A percentile compares a stretch with the other conserved stretches of the same genome.
phyloP scores from a whole-genome alignment of 1,140 invertebrate genomes.

The Panulirus ornatus region DNA sequence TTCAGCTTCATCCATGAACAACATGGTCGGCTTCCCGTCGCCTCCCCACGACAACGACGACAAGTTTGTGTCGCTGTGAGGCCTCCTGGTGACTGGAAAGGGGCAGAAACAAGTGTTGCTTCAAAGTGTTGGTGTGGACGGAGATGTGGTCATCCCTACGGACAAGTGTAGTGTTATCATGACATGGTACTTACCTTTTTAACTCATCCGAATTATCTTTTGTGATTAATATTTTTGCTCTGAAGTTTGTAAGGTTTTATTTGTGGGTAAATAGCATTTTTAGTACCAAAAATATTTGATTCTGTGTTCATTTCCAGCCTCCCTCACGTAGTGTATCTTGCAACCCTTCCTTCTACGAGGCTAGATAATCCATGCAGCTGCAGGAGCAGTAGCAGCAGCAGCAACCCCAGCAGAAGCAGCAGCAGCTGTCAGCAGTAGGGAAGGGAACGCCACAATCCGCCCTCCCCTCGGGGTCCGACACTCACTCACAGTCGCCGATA shows the following conservation, averaged over 20 bases:
- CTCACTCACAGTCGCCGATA: conserved; percentile 53
- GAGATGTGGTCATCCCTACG: no score
- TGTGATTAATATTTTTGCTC: background rate
- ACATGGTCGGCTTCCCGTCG: conserved; percentile 40
- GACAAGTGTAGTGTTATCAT: no score
- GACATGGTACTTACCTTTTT: no score
- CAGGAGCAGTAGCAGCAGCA: background rate
- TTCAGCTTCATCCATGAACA: background rate
- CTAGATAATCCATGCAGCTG: background rate
- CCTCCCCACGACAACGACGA: conserved; percentile 51
- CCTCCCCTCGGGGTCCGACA: background rate
- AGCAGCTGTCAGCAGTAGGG: conserved; percentile 47
- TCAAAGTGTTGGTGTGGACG: no score
- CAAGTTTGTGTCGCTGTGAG: conserved; percentile 40
- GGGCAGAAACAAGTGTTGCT: no score
- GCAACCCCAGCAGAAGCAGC: background rate
- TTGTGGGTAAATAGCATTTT: background rate
- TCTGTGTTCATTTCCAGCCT: no score
- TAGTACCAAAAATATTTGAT: no score
- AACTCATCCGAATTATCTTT: background rate
- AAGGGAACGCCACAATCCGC: background rate
- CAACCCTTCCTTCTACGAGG: no score
- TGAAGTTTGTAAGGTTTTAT: background rate
- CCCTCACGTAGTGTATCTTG: no score
- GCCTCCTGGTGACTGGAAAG: no score